phyloP scores from a whole-genome alignment of 2,113 vertebrate genomes.

The Ibidorhyncha struthersii region DNA sequence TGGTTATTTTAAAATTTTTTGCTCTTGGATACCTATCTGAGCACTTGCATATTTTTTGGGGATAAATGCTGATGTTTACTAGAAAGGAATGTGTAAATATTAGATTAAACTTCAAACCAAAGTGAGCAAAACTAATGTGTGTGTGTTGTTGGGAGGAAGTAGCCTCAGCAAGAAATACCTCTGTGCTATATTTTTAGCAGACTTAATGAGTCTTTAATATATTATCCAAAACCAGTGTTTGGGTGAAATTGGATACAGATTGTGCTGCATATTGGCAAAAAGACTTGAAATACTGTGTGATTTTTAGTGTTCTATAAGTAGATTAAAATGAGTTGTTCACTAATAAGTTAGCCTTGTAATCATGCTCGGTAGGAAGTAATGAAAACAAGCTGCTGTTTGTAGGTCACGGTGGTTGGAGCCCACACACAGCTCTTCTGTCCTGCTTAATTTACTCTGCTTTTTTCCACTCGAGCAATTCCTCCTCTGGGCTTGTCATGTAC shows the following conservation, averaged over 20 bases:
- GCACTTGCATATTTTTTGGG: accelerated
- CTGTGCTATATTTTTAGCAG: neutral
- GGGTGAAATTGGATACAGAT: neutral
- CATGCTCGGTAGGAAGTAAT: neutral
- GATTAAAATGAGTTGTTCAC: neutral
- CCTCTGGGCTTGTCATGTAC: neutral
- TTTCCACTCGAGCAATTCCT: neutral
- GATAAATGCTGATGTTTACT: neutral
- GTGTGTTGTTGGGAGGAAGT: neutral
- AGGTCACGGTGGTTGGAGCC: neutral
- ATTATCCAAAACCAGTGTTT: neutral
- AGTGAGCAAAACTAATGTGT: neutral
- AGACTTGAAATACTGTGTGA: neutral
- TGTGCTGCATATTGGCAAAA: neutral
- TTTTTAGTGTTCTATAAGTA: neutral
- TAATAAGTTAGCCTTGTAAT: neutral
- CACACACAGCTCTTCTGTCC: neutral
- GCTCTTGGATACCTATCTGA: neutral
- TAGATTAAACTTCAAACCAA: neutral
- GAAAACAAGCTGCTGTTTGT: neutral
- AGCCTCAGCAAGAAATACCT: neutral
- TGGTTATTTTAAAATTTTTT: neutral
- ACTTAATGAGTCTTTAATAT: neutral
- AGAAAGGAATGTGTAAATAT: neutral
- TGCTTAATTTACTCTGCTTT: neutral